Evolutionary conservation across 2,888 invertebrate genomes (phyloP).

Genomic region (Andricus quercusramuli): DNA sequence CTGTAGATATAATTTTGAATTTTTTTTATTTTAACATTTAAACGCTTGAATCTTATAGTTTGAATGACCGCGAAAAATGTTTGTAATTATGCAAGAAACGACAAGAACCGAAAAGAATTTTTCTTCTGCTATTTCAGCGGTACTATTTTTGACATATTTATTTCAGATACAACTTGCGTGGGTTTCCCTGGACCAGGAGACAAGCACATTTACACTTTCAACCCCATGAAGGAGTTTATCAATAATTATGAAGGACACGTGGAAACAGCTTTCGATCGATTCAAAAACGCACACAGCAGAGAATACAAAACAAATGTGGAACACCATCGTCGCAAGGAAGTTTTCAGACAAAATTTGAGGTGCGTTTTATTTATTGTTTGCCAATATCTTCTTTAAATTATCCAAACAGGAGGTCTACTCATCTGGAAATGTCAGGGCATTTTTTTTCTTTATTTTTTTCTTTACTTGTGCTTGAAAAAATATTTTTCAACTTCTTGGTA

Average conservation of each 20-base stretch:
- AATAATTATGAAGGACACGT: slow-evolving; percentile 86
- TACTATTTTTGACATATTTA: slow-evolving; percentile 18
- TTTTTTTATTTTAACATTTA: too few relatives aligned
- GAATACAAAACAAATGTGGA: slow-evolving; percentile 84
- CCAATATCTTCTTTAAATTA: neutral
- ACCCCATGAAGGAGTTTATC: slow-evolving; percentile 96
- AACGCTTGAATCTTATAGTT: too few relatives aligned
- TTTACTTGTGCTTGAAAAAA: too few relatives aligned
- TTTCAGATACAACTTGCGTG: slow-evolving; percentile 84
- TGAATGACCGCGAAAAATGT: too few relatives aligned
- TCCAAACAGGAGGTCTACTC: neutral
- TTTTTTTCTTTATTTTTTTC: too few relatives aligned
- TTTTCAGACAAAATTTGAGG: slow-evolving; percentile 93
- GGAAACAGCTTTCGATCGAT: slow-evolving; percentile 87
- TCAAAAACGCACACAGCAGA: slow-evolving; percentile 86
- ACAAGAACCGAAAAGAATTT: too few relatives aligned
- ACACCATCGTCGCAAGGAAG: slow-evolving; percentile 85
- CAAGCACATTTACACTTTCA: slow-evolving; percentile 89
- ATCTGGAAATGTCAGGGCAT: too few relatives aligned
- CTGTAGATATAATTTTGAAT: too few relatives aligned
- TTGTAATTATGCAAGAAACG: too few relatives aligned
- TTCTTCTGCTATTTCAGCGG: too few relatives aligned
- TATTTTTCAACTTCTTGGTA: too few relatives aligned
- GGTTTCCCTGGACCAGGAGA: slow-evolving; percentile 93
- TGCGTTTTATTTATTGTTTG: slow-evolving; percentile 65